Evolutionary conservation across 2,113 vertebrate species (phyloP).

Genomic region (Abramis brama): DNA sequence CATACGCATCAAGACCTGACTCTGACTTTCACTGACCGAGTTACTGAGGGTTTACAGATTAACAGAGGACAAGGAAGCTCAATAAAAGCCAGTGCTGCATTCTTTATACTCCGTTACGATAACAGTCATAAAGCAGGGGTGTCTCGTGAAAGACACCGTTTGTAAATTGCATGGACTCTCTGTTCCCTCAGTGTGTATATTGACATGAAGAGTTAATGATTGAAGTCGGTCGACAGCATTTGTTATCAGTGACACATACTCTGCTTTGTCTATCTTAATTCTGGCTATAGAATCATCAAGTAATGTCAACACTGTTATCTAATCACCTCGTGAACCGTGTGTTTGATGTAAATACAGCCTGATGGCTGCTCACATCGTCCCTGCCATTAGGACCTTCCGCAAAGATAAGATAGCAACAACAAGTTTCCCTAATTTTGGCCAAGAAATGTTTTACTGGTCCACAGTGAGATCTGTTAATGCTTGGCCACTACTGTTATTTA

Average conservation of each 20-base stretch:
- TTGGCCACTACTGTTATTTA: neutral
- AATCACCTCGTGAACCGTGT: neutral
- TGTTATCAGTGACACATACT: conserved; percentile 13
- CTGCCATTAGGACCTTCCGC: neutral
- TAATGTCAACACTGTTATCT: conserved; percentile 28
- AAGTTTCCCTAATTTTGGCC: neutral
- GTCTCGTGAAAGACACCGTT: neutral
- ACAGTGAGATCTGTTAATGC: neutral
- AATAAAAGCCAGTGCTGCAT: conserved; percentile 14
- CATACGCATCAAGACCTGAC: conserved; percentile 30
- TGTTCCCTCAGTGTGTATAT: neutral
- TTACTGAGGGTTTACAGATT: conserved; percentile 8
- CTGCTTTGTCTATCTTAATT: neutral
- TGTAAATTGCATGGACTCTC: neutral
- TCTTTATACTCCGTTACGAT: neutral
- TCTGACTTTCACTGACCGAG: conserved; percentile 48
- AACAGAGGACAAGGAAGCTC: neutral
- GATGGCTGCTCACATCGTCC: neutral
- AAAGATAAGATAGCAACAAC: neutral
- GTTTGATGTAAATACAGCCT: conserved; percentile 10
- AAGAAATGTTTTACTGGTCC: neutral
- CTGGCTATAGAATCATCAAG: neutral
- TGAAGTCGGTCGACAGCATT: neutral
- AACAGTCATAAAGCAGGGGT: neutral
- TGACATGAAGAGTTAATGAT: conserved; percentile 33